A percentile compares a stretch with the other conserved stretches of the same genome.
Conservation (phyloP, 1,140 invertebrate species). For the Drosophila burlai region DNA sequence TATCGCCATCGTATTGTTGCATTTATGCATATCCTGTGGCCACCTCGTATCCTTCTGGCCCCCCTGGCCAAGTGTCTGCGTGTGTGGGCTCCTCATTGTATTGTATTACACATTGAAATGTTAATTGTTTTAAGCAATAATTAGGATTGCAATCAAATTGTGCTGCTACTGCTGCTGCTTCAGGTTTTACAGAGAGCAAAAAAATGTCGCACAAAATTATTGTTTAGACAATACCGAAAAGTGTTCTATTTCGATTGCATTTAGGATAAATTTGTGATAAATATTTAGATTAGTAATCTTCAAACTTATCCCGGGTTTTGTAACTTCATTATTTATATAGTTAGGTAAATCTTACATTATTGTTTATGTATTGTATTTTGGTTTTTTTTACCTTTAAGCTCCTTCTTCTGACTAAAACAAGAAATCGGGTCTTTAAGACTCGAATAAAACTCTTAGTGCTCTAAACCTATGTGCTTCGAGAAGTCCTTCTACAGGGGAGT, state of each 20-base stretch:
- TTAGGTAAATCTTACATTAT: too few species aligned
- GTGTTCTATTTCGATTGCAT: not conserved
- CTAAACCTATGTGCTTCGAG: not conserved
- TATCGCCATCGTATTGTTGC: conserved; percentile 62
- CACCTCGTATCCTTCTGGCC: conserved; percentile 32
- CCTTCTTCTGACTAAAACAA: not conserved
- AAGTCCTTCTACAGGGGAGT: too few species aligned
- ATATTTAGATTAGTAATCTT: not conserved
- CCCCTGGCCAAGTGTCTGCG: conserved; percentile 4
- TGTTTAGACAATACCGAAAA: too few species aligned
- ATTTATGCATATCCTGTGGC: conserved; percentile 80
- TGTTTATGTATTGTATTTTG: too few species aligned
- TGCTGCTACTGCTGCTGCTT: conserved; percentile 7
- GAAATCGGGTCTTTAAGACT: not conserved
- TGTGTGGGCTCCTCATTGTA: conserved; percentile 54
- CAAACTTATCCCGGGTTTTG: too few species aligned
- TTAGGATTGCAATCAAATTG: conserved; percentile 80
- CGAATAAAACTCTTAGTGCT: not conserved
- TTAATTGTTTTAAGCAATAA: conserved; percentile 84
- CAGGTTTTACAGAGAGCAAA: conserved; percentile 4
- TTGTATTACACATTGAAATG: conserved; percentile 81
- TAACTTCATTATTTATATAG: too few species aligned
- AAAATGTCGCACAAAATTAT: not conserved
- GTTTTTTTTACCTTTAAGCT: too few species aligned
- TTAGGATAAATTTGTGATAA: not conserved